These are phyloP conservation scores for Coregonus ussuriensis DNA, from an alignment of 2,797 vertebrate species.

Conservation along the genomic window DNA sequence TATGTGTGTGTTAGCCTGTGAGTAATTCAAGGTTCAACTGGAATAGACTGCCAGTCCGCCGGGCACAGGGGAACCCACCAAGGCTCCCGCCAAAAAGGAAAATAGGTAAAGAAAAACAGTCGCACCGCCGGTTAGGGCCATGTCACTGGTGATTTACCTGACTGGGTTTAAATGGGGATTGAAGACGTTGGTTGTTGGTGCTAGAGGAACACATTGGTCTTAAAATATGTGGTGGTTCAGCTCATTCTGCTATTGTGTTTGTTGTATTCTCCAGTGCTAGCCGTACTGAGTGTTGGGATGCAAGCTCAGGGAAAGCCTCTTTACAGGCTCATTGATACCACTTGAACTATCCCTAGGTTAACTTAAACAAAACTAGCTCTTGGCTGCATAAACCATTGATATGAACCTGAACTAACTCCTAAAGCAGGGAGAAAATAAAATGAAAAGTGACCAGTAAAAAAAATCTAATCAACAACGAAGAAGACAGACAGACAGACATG, in stretches of 20 bases:
- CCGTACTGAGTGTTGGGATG: neutral
- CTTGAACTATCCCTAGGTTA: neutral
- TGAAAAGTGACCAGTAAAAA: neutral
- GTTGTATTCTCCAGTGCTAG: constrained; percentile 23
- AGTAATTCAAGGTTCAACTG: constrained; percentile 73
- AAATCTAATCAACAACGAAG: neutral
- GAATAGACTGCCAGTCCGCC: constrained; percentile 61
- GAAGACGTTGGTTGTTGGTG: neutral
- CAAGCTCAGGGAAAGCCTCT: neutral
- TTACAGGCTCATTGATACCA: too few species aligned
- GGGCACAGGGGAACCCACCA: neutral
- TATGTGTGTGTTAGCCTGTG: constrained; percentile 54
- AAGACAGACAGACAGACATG: neutral
- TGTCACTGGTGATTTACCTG: constrained; percentile 57
- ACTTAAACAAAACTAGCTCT: neutral
- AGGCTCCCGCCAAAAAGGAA: constrained; percentile 22
- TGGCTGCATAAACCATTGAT: neutral
- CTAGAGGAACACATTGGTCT: neutral
- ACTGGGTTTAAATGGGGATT: constrained; percentile 3
- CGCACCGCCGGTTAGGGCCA: constrained; percentile 47
- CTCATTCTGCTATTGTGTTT: neutral
- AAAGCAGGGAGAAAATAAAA: neutral
- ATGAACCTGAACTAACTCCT: neutral
- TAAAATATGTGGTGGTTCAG: neutral
- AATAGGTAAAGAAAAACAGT: constrained; percentile 37